Evolutionary conservation across 2,113 vertebrate genomes (phyloP), one percentile per base, ranked within the genome.

Genomic region (Orthonyx spaldingii): DNA sequence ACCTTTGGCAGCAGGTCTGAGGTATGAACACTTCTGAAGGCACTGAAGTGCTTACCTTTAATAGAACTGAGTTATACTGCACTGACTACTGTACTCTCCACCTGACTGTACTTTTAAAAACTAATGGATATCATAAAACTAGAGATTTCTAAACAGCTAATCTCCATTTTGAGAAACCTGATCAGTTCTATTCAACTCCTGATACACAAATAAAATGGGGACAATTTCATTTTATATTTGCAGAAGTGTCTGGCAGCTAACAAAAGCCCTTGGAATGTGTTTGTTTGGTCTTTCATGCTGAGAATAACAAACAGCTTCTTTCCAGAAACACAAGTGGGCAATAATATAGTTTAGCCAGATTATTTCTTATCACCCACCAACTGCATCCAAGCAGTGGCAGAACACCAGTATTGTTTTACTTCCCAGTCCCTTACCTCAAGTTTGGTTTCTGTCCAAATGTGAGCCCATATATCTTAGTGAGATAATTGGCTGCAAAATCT

Each of bases 401-500:
- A 94, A 93, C 88, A 84, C 55, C 47, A 28, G 65, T 56, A 85
- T 77, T 87, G 82, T 94, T 94, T 76, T 35, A 89, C 56, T 89
- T 95, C 82, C 89, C 23, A 14, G 78, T 60, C 63, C 79, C 97
- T 95, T 98, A 99, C 99, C 98, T 99, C 94, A 99, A 92, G 75
- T 98, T 98, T 87, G 99, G 99, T 96, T 99, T 99, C 92, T 99
- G 98, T 85, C 99, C 99, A 97, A 99, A 99, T 6, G 99, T 99
- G 89, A 99, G 98, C 30, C 98, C 98, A 83, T 98, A 99, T 97
- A 99, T 99, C 96, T 98, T 99, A 47, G 98, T 98, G 47, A 99
- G 98, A 94, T 99, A 98, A 98, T 99, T 99, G 72, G 99, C 99
- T 77, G 99, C 99, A 74, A 99, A 99, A 96, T 99, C 99, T 78